phyloP scores from a whole-genome alignment of 2,888 invertebrate genomes.

The Ornithoptera alexandrae region DNA sequence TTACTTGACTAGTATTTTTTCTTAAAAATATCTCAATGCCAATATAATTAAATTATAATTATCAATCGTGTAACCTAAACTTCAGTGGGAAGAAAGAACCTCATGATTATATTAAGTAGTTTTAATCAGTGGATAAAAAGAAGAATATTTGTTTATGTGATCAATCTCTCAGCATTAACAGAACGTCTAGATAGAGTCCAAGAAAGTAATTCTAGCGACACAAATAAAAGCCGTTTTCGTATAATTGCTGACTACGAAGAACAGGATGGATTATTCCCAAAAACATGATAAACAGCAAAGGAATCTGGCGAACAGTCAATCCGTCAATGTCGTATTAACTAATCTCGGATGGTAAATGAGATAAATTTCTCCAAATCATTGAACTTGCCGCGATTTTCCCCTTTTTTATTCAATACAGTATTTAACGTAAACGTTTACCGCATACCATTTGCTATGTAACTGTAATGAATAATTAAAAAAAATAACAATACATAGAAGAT shows the following conservation, averaged over 20 bases:
- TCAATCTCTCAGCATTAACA: slow-evolving; percentile 72
- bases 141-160: slow-evolving; percentile 30
- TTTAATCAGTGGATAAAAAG: no score
- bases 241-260: slow-evolving; percentile 63
- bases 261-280: slow-evolving; percentile 41
- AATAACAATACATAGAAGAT: no score
- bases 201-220: slow-evolving; percentile 61
- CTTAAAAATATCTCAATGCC: no score
- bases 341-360: slow-evolving; percentile 72
- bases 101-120: no score
- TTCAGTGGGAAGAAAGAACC: neutral
- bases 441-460: no score
- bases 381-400: slow-evolving; percentile 62
- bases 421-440: neutral
- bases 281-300: slow-evolving; percentile 46
- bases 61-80: neutral
- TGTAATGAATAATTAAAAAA: no score
- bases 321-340: slow-evolving; percentile 74
- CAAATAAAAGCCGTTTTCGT: slow-evolving; percentile 73
- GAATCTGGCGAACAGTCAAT: slow-evolving; percentile 59
- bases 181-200: slow-evolving; percentile 67
- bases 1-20: no score
- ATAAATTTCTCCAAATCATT: slow-evolving; percentile 64
- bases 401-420: slow-evolving; percentile 41
- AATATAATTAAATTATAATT: no score